Conservation (phyloP, 1,140 invertebrate genomes). For the Cotesia glomerata region DNA sequence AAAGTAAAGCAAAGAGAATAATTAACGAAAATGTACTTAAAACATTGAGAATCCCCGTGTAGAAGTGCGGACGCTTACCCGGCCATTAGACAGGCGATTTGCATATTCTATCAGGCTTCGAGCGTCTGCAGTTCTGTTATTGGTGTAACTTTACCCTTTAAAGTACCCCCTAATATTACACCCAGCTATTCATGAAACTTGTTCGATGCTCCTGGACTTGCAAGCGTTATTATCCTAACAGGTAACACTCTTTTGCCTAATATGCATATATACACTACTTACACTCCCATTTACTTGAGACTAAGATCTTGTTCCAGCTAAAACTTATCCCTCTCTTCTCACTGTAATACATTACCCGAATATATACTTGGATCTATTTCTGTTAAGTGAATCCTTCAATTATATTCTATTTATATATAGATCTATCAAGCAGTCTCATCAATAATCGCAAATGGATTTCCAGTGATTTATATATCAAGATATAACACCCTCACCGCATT, state of each 20-base stretch:
- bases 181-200: constrained; percentile 39
- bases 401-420: too few species aligned
- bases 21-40: too few species aligned
- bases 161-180: constrained; percentile 37
- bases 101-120: constrained; percentile 38
- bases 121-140: constrained; percentile 36
- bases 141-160: constrained; percentile 37
- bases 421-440: too few species aligned
- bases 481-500: too few species aligned
- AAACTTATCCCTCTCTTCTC: too few species aligned
- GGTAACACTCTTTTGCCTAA: constrained; percentile 21
- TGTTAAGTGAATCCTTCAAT: too few species aligned
- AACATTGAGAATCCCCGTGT: constrained; percentile 3
- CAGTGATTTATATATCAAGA: too few species aligned
- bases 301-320: too few species aligned
- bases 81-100: constrained; percentile 39
- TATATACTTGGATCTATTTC: too few species aligned
- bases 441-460: too few species aligned
- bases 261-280: neutral
- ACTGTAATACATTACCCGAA: too few species aligned
- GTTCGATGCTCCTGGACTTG: constrained; percentile 23
- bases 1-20: neutral
- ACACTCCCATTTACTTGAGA: too few species aligned
- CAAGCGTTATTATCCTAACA: constrained; percentile 27
- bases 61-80: constrained; percentile 30